phyloP scores from a whole-genome alignment of 2,888 invertebrate species.

The Notocelia uddmanniana region DNA sequence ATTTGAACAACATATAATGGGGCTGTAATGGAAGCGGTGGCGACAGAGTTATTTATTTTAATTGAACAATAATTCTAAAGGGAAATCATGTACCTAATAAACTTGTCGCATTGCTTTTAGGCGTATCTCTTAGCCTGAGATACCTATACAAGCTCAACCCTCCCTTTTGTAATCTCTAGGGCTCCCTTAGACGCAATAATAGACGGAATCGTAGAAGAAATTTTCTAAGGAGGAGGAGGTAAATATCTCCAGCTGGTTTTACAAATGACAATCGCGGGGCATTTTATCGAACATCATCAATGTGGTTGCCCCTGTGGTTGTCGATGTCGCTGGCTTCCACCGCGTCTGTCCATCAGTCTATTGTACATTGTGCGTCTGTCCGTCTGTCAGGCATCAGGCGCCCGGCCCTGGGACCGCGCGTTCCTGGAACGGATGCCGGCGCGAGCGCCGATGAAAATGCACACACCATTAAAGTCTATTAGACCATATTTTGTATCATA shows the following conservation, averaged over 20 bases:
- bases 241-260: no score
- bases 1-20: constrained; percentile 43
- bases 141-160: not conserved
- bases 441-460: constrained; percentile 59
- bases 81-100: not conserved
- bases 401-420: constrained; percentile 51
- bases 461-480: constrained; percentile 61
- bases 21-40: constrained; percentile 33
- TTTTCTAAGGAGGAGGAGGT: no score
- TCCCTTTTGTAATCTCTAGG: not conserved
- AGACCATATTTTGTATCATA: constrained; percentile 48
- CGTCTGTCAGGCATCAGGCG: constrained; percentile 49
- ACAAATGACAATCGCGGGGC: constrained; percentile 27
- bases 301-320: constrained; percentile 23
- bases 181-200: not conserved
- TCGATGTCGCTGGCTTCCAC: constrained; percentile 50
- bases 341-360: constrained; percentile 51
- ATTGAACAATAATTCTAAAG: constrained; percentile 30
- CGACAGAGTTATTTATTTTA: constrained; percentile 25
- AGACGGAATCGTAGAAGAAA: not conserved
- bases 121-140: not conserved
- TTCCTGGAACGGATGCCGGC: constrained; percentile 71
- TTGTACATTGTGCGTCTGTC: constrained; percentile 61
- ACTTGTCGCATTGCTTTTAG: constrained; percentile 23
- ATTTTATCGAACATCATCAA: constrained; percentile 12